Evolutionary conservation across 2,888 invertebrate genomes (phyloP).

Genomic region (Xestia sexstrigata): DNA sequence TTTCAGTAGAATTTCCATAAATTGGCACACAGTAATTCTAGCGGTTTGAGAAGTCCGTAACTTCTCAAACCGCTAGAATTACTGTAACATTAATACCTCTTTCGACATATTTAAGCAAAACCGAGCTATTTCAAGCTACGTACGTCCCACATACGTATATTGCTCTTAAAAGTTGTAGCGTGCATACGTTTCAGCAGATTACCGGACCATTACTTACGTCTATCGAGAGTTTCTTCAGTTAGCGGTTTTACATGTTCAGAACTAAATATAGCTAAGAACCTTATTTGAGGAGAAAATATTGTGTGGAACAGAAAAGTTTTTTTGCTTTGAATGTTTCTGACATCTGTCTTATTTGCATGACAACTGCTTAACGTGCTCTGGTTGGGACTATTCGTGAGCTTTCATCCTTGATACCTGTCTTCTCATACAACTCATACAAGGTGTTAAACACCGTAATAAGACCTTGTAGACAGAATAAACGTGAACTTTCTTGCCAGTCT

Average conservation of each 20-base stretch:
- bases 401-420: background rate
- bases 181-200: constrained; percentile 50
- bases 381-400: background rate
- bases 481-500: background rate
- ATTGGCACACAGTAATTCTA: too few species aligned
- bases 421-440: background rate
- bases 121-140: constrained; percentile 6
- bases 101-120: constrained; percentile 14
- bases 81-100: constrained; percentile 1
- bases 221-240: constrained; percentile 23
- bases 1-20: background rate
- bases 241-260: constrained; percentile 10
- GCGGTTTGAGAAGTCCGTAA: too few species aligned
- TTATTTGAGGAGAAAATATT: background rate
- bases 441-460: background rate
- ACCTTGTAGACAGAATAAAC: background rate
- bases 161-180: constrained; percentile 42
- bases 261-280: background rate
- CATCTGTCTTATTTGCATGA: constrained; percentile 12
- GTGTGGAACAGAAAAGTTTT: background rate
- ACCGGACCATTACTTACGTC: constrained; percentile 47
- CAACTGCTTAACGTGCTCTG: background rate
- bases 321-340: constrained; percentile 27
- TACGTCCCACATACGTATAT: constrained; percentile 1
- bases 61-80: background rate